Evolutionary conservation across 2,797 vertebrate species (phyloP), one percentile per base, ranked within the genome.

Genomic region (Paramormyrops hopkinsi): DNA sequence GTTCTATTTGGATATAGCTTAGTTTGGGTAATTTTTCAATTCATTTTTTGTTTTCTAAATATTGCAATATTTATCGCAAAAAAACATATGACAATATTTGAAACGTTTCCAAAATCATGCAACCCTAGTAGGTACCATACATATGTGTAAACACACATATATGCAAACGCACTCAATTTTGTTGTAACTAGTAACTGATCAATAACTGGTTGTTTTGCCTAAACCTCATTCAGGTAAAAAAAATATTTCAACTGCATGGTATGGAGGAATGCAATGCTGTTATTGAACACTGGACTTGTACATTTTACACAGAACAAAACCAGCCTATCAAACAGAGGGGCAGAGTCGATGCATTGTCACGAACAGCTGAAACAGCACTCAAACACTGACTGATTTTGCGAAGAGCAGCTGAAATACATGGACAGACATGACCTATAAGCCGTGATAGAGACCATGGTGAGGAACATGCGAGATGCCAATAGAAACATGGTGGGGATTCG

Each of bases 111-210:
- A 33, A 33, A 14, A 33, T 29, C 1, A 0, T 14, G 25, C 62
- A 29, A 69, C 62, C 62, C 25, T 29, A 91, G 93, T 93, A 90
- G 93, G 89, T 90, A 91, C 91, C 95, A 93, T 94, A 92, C 95
- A 96, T 94, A 95, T 48, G 94, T 93, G 94, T 95, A 95, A 41
- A 44, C 73, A n/a, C 37, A 79, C 14, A 44, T n/a, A 44, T 79
- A 79, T 33, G 65, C 65, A 69, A 11, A 29, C 69, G 1, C 69
- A 93, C 92, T 95, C 90, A 92, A 92, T 92, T 87, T 25, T 88
- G 62, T 91, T 94, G 90, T 92, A 92, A 93, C 93, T 91, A 92
- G 93, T 92, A 91, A 94, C 93, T 94, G 94, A 94, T 90, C 92
- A 91, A 93, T 92, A 92, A 94, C 93, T 94, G 94, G 94, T 94